Evolutionary conservation across 2,797 vertebrate genomes (phyloP).

Genomic region (Octomys mimax): DNA sequence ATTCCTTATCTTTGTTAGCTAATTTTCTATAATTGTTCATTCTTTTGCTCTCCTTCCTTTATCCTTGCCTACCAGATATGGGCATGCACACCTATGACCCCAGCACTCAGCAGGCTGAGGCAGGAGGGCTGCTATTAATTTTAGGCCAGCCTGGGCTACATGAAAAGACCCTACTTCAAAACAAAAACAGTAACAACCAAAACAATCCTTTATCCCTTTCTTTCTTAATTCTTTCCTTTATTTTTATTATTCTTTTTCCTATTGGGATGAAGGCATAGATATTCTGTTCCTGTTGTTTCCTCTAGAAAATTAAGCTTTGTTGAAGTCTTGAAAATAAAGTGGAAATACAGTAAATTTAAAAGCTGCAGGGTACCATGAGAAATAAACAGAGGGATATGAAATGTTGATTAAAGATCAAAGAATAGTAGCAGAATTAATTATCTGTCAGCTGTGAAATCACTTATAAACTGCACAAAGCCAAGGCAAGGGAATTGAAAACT

Average conservation of each 20-base stretch:
- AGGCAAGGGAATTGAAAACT: slow-evolving; percentile 76
- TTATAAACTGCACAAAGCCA: slow-evolving; percentile 76
- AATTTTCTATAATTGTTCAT: not conserved
- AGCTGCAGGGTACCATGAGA: slow-evolving; percentile 76
- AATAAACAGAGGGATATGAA: slow-evolving; percentile 78
- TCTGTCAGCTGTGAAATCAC: slow-evolving; percentile 69
- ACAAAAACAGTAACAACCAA: not conserved
- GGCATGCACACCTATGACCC: not conserved
- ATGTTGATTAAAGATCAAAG: slow-evolving; percentile 86
- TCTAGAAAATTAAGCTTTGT: slow-evolving; percentile 51
- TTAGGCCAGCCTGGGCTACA: not conserved
- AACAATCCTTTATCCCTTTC: no score
- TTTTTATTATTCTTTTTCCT: not conserved
- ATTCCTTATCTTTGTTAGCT: slow-evolving; percentile 30
- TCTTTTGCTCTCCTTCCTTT: not conserved
- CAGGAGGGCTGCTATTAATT: not conserved
- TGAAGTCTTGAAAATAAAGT: slow-evolving; percentile 79
- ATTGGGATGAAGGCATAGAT: not conserved
- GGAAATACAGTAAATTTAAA: slow-evolving; percentile 77
- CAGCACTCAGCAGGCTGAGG: not conserved
- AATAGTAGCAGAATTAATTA: slow-evolving; percentile 81
- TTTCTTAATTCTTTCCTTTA: not conserved
- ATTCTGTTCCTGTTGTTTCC: slow-evolving; percentile 33
- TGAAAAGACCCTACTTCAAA: not conserved
- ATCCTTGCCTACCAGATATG: not conserved